phyloP scores from a whole-genome alignment of 2,113 vertebrate species.

The Gnathonemus longibarbis region DNA sequence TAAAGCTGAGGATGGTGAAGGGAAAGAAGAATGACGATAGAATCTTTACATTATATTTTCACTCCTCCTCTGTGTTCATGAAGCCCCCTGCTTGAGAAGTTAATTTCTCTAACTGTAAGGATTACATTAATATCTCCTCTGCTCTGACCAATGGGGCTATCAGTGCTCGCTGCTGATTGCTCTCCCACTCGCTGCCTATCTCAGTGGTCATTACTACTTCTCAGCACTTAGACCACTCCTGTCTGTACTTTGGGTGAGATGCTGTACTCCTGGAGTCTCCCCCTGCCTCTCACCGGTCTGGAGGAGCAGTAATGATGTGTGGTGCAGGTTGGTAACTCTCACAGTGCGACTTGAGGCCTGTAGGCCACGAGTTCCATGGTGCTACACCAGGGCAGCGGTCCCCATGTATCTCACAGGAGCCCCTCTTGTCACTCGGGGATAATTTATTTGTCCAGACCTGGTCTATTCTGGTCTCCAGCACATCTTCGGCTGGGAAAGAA shows the following conservation, averaged over 20 bases:
- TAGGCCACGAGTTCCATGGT: conserved; percentile 13
- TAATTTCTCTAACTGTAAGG: not conserved
- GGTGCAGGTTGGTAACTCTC: conserved; percentile 10
- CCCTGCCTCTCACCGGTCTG: not conserved
- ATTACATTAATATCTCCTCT: not conserved
- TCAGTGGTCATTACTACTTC: not conserved
- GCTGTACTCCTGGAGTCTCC: not conserved
- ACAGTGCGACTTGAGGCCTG: not conserved
- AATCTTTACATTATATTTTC: not conserved
- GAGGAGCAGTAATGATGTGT: not conserved
- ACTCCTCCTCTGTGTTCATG: not conserved
- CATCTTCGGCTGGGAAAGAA: not conserved
- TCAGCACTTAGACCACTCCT: not conserved
- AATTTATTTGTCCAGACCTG: not conserved
- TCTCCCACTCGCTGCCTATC: not conserved
- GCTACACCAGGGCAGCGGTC: not conserved
- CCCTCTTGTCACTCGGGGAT: not conserved
- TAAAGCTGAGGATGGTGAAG: not conserved
- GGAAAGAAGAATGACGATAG: not conserved
- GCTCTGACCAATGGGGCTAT: not conserved
- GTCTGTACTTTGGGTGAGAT: not conserved
- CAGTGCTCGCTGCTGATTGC: not conserved
- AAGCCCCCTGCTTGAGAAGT: not conserved
- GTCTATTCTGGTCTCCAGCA: not conserved
- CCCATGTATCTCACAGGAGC: not conserved